A percentile compares a stretch with the other conserved stretches of the same genome.
Evolutionary conservation across 2,113 vertebrate genomes (phyloP).

Genomic region (Calonectris borealis): DNA sequence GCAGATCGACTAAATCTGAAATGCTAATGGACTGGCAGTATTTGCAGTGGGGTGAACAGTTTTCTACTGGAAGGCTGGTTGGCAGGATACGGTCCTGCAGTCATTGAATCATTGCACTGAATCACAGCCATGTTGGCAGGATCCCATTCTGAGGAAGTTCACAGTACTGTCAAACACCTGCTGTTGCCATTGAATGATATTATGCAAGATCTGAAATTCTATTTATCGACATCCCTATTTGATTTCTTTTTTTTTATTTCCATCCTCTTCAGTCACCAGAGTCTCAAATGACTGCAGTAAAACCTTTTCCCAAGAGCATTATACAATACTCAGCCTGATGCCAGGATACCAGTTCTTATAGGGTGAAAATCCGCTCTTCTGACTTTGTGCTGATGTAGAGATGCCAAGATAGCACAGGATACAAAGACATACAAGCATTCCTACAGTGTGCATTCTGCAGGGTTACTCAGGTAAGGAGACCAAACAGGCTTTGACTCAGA

Average conservation of each 20-base stretch:
- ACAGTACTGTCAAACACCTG: constrained; percentile 79
- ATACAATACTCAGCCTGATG: constrained; percentile 10
- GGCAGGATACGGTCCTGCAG: constrained; percentile 67
- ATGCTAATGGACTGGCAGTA: constrained; percentile 67
- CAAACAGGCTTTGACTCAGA: background rate
- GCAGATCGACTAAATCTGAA: constrained; percentile 61
- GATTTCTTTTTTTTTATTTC: constrained; percentile 7
- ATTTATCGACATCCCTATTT: constrained; percentile 75
- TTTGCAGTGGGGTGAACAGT: constrained; percentile 60
- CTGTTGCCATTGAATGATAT: constrained; percentile 79
- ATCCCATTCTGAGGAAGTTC: constrained; percentile 81
- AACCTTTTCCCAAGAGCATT: constrained; percentile 30
- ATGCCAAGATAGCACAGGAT: background rate
- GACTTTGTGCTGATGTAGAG: background rate
- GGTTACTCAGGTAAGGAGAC: background rate
- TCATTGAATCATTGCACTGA: constrained; percentile 78
- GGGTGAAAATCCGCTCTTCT: constrained; percentile 11
- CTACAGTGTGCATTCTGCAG: background rate
- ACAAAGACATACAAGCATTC: background rate
- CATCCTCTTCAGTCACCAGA: constrained; percentile 33
- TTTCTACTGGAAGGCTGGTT: constrained; percentile 67
- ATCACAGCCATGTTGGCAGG: constrained; percentile 78
- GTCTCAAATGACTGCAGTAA: constrained; percentile 58
- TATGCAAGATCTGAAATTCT: constrained; percentile 78
- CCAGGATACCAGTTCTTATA: background rate